Base-by-base conservation (phyloP, 2,888 invertebrate species). In the Galeruca laticollis region DNA sequence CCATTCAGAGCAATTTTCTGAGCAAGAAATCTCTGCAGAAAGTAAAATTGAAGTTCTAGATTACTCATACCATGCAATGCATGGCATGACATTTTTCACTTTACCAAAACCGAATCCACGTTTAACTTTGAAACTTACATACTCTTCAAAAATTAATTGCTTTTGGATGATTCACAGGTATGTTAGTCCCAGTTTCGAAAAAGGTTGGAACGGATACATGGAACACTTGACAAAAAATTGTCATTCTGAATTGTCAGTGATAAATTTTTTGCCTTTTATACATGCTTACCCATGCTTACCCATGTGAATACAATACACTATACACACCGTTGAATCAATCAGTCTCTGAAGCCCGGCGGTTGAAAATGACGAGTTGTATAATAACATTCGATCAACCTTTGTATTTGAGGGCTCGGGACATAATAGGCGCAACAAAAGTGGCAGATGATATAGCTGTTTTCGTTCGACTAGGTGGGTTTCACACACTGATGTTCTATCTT, bases 401-500 rank as follows among this genome's bases (percentile, higher is more conserved):
- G n/a, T n/a, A n/a, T n/a, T n/a, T n/a, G n/a, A n/a, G n/a, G n/a
- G n/a, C n/a, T 62, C 54, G 73, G 60, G 78, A 81, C 51, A 79
- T 79, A 33, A 71, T 79, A 2, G 65, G 47, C 8, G 60, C 72
- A 13, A 54, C 64, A 37, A 49, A 70, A 56, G 67, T 71, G 60
- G 21, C 43, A 21, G 47, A 60, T 65, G n/a, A n/a, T 74, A 72
- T 86, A 43, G 82, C 82, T 43, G 65, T 77, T 15, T 61, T 73
- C 47, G 57, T 76, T 13, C 62, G 74, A 65, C 65, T 77, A 3
- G 75, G 76, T 52, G 73, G 67, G 43, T 76, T 78, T 67, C 73
- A 77, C 74, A 76, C 75, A 73, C 64, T 80, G 40, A 80, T 84
- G 82, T 83, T 80, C 0, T 84, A 78, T 73, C 60, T 84, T 13